Evolutionary conservation across 64 coral and sea anemone genomes (phyloP).

Genomic region (Stichodactyla helianthus): DNA sequence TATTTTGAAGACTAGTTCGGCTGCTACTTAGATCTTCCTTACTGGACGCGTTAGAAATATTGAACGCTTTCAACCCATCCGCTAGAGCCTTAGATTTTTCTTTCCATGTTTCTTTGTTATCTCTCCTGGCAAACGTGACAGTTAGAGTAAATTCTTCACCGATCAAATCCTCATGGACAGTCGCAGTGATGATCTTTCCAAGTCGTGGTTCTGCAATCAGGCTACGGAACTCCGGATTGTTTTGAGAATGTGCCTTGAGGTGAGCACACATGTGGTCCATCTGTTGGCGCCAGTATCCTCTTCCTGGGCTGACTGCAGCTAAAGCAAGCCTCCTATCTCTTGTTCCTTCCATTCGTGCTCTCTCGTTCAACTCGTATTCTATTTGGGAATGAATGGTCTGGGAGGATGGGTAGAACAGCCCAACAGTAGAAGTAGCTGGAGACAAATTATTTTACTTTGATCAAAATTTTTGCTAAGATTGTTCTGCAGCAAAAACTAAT

Average conservation of each 20-base stretch:
- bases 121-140: conserved; percentile 74
- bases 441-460: neutral
- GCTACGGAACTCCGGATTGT: conserved; percentile 88
- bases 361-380: conserved; percentile 64
- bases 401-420: conserved; percentile 89
- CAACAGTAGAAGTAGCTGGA: conserved; percentile 86
- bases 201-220: conserved; percentile 88
- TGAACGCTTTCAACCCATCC: conserved; percentile 64
- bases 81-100: conserved; percentile 70
- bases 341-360: conserved; percentile 64
- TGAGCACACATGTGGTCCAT: conserved; percentile 98
- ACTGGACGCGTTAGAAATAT: conserved; percentile 37
- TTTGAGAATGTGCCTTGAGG: conserved; percentile 84
- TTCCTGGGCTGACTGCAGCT: conserved; percentile 87
- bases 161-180: conserved; percentile 84
- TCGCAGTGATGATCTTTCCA: conserved; percentile 75
- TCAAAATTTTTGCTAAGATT: neutral
- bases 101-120: conserved; percentile 73
- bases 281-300: conserved; percentile 93
- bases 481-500: too few species aligned
- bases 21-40: conserved; percentile 62
- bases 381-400: conserved; percentile 69
- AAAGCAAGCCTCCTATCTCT: conserved; percentile 74
- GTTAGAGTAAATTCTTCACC: conserved; percentile 89
- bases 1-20: conserved; percentile 40